A percentile compares a stretch with the other conserved stretches of the same genome.
These are phyloP conservation scores for Crocodylus rhombifer DNA, from an alignment of 2,797 vertebrate species.

Conservation along the genomic window DNA sequence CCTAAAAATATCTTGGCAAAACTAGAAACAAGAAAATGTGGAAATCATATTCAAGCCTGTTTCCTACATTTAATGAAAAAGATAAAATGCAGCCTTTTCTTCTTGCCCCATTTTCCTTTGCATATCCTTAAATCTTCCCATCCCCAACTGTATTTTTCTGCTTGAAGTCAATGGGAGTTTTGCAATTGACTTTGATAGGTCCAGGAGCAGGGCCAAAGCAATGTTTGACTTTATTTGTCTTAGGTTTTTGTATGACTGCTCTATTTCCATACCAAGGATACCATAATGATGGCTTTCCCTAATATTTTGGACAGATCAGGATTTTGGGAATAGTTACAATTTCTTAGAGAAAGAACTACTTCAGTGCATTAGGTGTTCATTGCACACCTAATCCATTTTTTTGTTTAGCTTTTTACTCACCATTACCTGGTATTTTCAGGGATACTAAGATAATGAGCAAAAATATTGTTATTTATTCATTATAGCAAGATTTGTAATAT, in stretches of 20 bases:
- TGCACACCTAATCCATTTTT: no score
- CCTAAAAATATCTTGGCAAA: not conserved
- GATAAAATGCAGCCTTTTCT: not conserved
- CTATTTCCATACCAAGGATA: slow-evolving; percentile 45
- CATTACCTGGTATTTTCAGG: not conserved
- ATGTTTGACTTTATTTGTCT: slow-evolving; percentile 75
- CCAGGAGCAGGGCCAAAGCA: slow-evolving; percentile 33
- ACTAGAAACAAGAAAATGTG: slow-evolving; percentile 9
- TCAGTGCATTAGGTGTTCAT: not conserved
- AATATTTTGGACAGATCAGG: slow-evolving; percentile 14
- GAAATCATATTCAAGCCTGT: not conserved
- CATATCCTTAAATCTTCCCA: not conserved
- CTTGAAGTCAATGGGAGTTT: slow-evolving; percentile 61
- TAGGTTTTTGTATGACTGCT: slow-evolving; percentile 57
- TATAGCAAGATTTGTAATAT: not conserved
- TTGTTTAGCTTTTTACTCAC: not conserved
- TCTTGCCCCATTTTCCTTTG: not conserved
- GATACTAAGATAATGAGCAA: not conserved
- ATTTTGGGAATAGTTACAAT: not conserved
- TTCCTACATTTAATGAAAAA: not conserved
- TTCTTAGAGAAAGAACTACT: not conserved
- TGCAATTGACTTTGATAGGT: slow-evolving; percentile 69
- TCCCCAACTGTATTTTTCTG: slow-evolving; percentile 58
- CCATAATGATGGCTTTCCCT: slow-evolving; percentile 17
- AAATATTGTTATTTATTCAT: not conserved